phyloP scores from a whole-genome alignment of 1,140 invertebrate genomes.

The Bradysia coprophila region DNA sequence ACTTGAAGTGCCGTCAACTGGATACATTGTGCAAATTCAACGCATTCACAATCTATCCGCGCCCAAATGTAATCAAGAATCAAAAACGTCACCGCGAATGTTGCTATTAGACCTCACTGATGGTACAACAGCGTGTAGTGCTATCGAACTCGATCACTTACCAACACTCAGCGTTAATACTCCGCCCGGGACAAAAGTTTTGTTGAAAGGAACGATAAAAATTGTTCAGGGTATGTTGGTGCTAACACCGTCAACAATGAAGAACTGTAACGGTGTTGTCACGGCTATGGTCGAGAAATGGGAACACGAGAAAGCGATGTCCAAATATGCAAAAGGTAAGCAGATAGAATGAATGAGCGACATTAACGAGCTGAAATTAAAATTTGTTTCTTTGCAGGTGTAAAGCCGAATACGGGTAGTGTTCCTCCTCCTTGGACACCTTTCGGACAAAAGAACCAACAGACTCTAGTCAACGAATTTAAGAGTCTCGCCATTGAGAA shows the following conservation, averaged over 20 bases:
- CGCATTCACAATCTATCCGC: slow-evolving; percentile 73
- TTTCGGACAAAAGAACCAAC: slow-evolving; percentile 57
- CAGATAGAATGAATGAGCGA: too few species aligned
- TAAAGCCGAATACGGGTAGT: slow-evolving; percentile 31
- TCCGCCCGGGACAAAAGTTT: slow-evolving; percentile 53
- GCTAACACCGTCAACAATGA: slow-evolving; percentile 40
- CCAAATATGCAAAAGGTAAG: slow-evolving; percentile 43
- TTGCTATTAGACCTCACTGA: slow-evolving; percentile 69
- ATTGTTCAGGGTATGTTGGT: slow-evolving; percentile 50
- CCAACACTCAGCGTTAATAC: slow-evolving; percentile 47
- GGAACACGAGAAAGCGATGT: slow-evolving; percentile 65
- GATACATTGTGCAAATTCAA: slow-evolving; percentile 68
- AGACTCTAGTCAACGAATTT: slow-evolving; percentile 24
- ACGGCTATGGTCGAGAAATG: slow-evolving; percentile 71
- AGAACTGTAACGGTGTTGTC: slow-evolving; percentile 64
- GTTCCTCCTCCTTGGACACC: slow-evolving; percentile 80
- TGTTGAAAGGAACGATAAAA: slow-evolving; percentile 27
- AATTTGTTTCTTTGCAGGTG: slow-evolving; percentile 15
- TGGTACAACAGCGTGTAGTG: slow-evolving; percentile 58
- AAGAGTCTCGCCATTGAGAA: slow-evolving; percentile 38
- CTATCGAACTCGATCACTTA: slow-evolving; percentile 50
- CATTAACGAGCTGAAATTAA: too few species aligned
- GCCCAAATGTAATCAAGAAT: slow-evolving; percentile 80
- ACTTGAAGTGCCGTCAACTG: slow-evolving; percentile 37
- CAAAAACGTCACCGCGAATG: slow-evolving; percentile 57